Percentiles rank a stretch among this genome's conserved stretches.
Conservation (phyloP, 2,113 vertebrate genomes). For the Phalacrocorax aristotelis region DNA sequence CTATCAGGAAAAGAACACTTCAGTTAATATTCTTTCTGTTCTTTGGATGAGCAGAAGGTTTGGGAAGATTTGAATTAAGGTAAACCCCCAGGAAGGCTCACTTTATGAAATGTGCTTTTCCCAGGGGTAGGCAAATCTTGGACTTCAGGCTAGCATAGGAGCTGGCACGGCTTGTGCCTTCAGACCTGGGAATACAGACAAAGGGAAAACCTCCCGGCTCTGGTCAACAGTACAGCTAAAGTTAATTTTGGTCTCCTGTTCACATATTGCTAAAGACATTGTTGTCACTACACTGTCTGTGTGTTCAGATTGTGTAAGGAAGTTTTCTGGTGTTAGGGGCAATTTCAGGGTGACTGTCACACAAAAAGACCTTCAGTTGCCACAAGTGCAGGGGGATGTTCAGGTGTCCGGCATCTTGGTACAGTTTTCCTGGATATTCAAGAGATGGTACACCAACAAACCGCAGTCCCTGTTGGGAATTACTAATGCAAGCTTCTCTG, state of each 20-base stretch:
- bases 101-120: neutral
- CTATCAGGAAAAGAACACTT: neutral
- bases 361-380: neutral
- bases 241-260: neutral
- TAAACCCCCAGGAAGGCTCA: neutral
- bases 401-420: neutral
- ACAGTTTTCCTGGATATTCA: fast-evolving
- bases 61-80: neutral
- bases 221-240: neutral
- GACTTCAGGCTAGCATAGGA: neutral
- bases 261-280: neutral
- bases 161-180: neutral
- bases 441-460: neutral
- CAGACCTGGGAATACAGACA: neutral
- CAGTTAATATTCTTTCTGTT: neutral
- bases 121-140: neutral
- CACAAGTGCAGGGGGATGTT: neutral
- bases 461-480: neutral
- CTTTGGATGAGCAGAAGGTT: neutral
- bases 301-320: neutral
- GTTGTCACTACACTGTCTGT: neutral
- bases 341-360: neutral
- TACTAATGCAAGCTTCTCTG: neutral
- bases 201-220: neutral
- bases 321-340: neutral